Percentiles rank a stretch among this genome's conserved stretches.
These are phyloP conservation scores for Temnothorax ravouxi DNA, from an alignment of 2,888 invertebrate species.

Conservation along the genomic window DNA sequence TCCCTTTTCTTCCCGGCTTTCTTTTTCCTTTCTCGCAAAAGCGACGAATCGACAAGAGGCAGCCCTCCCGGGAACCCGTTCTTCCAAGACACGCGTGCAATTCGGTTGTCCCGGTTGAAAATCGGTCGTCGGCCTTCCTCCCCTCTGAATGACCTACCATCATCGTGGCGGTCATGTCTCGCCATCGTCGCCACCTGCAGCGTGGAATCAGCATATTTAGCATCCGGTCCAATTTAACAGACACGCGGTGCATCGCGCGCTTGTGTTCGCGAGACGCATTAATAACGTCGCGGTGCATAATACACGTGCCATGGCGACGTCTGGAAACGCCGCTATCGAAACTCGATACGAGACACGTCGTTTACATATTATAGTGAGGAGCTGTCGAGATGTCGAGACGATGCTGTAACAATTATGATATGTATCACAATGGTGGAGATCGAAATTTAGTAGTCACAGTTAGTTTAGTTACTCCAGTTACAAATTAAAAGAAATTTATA, in stretches of 20 bases:
- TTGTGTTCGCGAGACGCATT: slow-evolving; percentile 72
- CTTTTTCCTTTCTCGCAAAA: slow-evolving; percentile 4
- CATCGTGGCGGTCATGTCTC: slow-evolving; percentile 57
- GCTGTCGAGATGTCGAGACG: slow-evolving; percentile 25
- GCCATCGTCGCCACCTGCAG: slow-evolving; percentile 77
- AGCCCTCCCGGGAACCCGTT: slow-evolving; percentile 28
- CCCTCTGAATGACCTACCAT: slow-evolving; percentile 30
- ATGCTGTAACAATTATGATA: slow-evolving; percentile 1
- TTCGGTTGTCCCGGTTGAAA: slow-evolving; percentile 70
- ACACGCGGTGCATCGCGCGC: slow-evolving; percentile 70
- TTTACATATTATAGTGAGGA: slow-evolving; percentile 34
- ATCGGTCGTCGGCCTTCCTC: slow-evolving; percentile 76
- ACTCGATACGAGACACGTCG: slow-evolving; percentile 26
- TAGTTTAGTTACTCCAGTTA: not conserved
- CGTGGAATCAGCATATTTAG: slow-evolving; percentile 81
- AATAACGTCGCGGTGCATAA: slow-evolving; percentile 68
- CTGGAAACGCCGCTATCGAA: slow-evolving; percentile 37
- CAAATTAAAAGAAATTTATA: not conserved
- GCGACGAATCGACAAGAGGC: slow-evolving; percentile 73
- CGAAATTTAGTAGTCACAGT: not conserved
- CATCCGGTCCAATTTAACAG: slow-evolving; percentile 78
- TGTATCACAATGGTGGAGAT: not conserved
- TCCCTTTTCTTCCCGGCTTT: not conserved
- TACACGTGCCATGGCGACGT: slow-evolving; percentile 45
- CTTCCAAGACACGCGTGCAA: slow-evolving; percentile 40